A percentile compares a stretch with the other conserved stretches of the same genome.
phyloP scores from a whole-genome alignment of 2,888 invertebrate genomes.

The Lasioglossum marginatum region DNA sequence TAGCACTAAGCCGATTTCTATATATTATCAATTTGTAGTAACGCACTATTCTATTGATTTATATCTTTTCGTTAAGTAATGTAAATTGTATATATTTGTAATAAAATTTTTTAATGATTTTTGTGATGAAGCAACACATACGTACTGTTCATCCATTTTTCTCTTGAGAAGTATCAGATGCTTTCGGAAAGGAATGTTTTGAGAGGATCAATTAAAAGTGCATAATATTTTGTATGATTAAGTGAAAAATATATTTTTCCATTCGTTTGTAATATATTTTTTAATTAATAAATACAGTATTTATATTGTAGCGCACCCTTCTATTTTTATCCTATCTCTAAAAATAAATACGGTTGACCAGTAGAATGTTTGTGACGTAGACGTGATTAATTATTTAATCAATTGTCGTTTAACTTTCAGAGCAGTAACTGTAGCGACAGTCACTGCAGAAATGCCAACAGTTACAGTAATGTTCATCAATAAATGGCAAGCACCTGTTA shows the following conservation, averaged over 20 bases:
- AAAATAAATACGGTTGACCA: not conserved
- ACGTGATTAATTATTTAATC: conserved; percentile 30
- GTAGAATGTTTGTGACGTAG: conserved; percentile 5
- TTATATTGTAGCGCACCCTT: conserved; percentile 54
- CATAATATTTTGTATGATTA: conserved; percentile 30
- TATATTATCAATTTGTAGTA: conserved; percentile 31
- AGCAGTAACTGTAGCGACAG: conserved; percentile 75
- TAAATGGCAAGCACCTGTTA: conserved; percentile 82
- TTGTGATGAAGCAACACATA: conserved; percentile 1
- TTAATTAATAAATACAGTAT: conserved; percentile 75
- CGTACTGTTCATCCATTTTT: conserved; percentile 19
- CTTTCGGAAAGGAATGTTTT: not conserved
- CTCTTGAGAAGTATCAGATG: not conserved
- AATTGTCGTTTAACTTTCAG: conserved; percentile 76
- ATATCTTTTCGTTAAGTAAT: conserved; percentile 31
- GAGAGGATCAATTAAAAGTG: conserved; percentile 14
- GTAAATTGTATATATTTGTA: conserved; percentile 24
- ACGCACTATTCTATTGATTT: conserved; percentile 22
- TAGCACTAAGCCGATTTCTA: conserved; percentile 25
- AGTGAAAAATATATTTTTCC: conserved; percentile 27
- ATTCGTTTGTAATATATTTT: conserved; percentile 68
- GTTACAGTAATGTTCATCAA: conserved; percentile 73
- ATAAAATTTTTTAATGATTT: conserved; percentile 21
- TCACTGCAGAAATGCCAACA: conserved; percentile 77
- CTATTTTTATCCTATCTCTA: conserved; percentile 58